Base-by-base conservation (phyloP, 2,888 invertebrate species). In the Liodrosophila aerea region DNA sequence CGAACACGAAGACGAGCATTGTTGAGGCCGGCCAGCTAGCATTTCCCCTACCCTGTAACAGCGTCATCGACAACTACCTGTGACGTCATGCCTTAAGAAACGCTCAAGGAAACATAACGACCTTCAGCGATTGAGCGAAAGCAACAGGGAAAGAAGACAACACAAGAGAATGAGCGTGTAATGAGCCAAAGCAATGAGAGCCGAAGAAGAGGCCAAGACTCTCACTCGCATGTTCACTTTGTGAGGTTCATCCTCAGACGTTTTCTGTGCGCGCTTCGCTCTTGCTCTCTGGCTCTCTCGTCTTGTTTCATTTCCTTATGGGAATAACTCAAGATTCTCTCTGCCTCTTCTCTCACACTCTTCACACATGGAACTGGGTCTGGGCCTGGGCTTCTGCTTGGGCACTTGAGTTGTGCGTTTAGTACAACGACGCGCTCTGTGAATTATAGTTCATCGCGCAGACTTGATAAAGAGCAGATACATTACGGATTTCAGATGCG, bases 101-200 rank as follows among this genome's bases (percentile, higher is more conserved):
- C 58, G 46, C 87, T 76, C 73, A 82, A 85, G 76, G 77, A 83
- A 74, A 64, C 68, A 46, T 43, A 75, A 84, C 86, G 78, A 87
- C 86, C 84, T 87, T 86, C 87, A 72, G 40, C 37, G 59, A 30
- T 56, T 63, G 60, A 66, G 63, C 16, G 31, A n/a, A 47, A 39
- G 41, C 47, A 46, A 40, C 31, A 27, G 34, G 43, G 40, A 30
- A 50, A 51, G 13, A 34, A 37, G 16, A n/a, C 8, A 5, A 9
- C 15, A 16, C 37, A 18, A n/a, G 9, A 29, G 29, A 7, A 58
- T 45, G 57, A 64, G 50, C 36, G 15, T 44, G 52, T 80, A 54
- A 63, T 63, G 56, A 70, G 46, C 49, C 11, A 7, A 62, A 58
- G 37, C 22, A 30, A 15, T 43, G 52, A 65, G 63, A 70, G 70